These are phyloP conservation scores for Morelia viridis DNA, from an alignment of 2,797 vertebrate genomes.

Conservation along the genomic window DNA sequence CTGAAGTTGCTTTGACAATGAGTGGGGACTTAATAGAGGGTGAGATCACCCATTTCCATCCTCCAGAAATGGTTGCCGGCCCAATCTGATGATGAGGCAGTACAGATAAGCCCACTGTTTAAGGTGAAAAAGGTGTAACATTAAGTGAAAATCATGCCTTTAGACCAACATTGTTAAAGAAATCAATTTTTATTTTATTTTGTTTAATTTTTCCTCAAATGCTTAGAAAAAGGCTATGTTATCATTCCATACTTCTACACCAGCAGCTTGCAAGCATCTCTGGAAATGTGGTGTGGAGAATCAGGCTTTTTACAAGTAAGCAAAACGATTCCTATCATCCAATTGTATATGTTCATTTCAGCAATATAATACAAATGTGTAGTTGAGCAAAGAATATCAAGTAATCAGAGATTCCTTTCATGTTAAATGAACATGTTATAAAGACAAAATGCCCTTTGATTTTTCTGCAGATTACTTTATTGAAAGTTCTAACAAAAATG, in stretches of 20 bases:
- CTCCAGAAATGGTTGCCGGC: neutral
- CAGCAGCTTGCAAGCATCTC: constrained; percentile 97
- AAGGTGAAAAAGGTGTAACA: neutral
- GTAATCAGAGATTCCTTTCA: neutral
- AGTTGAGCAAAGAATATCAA: neutral
- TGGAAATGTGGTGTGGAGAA: constrained; percentile 99
- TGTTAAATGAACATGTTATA: neutral
- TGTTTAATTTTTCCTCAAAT: constrained; percentile 64
- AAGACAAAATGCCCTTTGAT: neutral
- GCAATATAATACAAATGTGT: neutral
- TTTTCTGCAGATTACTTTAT: neutral
- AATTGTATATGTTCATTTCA: neutral
- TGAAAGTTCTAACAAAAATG: neutral
- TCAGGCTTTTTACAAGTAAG: constrained; percentile 99
- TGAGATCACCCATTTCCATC: too few species aligned
- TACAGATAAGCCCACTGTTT: neutral
- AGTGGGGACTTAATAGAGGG: neutral
- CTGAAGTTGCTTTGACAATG: neutral
- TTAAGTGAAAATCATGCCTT: neutral
- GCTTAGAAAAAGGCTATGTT: constrained; percentile 92
- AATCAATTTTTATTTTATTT: constrained; percentile 22
- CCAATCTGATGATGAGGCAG: neutral
- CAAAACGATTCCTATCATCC: constrained; percentile 13
- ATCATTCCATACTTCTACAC: constrained; percentile 96
- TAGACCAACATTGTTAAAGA: neutral